Evolutionary conservation across 2,888 invertebrate genomes (phyloP).

Genomic region (Girardia tigrina): DNA sequence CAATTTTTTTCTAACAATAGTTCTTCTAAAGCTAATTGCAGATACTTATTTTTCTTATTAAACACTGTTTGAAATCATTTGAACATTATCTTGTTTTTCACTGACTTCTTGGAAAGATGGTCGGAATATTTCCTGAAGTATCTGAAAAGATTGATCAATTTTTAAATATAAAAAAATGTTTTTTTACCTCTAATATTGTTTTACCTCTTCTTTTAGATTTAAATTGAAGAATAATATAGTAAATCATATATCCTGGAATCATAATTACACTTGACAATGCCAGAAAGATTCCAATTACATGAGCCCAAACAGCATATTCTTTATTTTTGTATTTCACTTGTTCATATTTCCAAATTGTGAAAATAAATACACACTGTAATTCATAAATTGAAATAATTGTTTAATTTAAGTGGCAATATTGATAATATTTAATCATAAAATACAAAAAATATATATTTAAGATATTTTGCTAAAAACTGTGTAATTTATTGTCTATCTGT

Average conservation of each 20-base stretch:
- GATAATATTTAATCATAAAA: background rate
- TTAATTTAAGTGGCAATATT: too few relatives aligned
- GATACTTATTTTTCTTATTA: background rate
- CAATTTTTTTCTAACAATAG: too few relatives aligned
- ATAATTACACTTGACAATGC: slow-evolving; percentile 90
- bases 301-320: slow-evolving; percentile 93
- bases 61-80: background rate
- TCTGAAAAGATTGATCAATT: background rate
- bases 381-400: too few relatives aligned
- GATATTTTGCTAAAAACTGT: background rate
- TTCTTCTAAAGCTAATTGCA: background rate
- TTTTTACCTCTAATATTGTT: background rate
- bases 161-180: background rate
- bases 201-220: slow-evolving; percentile 24
- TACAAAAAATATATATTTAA: background rate
- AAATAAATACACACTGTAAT: slow-evolving; percentile 67
- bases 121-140: background rate
- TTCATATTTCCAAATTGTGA: slow-evolving; percentile 80
- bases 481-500: background rate
- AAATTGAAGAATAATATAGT: slow-evolving; percentile 47
- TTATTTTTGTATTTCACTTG: slow-evolving; percentile 76
- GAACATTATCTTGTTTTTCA: background rate
- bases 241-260: slow-evolving; percentile 86
- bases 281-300: slow-evolving; percentile 83
- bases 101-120: background rate